A percentile compares a stretch with the other conserved stretches of the same genome.
phyloP scores from a whole-genome alignment of 2,888 invertebrate species.

The Timandra comae region DNA sequence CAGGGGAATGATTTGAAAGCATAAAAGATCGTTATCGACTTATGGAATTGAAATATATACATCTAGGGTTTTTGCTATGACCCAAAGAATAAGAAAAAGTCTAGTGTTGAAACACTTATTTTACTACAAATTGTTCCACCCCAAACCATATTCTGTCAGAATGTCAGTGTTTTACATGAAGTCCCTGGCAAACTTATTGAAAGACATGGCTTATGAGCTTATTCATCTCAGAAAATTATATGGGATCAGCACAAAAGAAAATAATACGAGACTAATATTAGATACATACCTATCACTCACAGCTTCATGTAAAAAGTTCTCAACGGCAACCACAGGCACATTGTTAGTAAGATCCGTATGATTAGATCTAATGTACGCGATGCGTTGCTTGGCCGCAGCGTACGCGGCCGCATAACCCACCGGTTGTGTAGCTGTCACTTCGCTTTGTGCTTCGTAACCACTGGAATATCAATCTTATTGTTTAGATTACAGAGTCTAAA shows the following conservation, averaged over 20 bases:
- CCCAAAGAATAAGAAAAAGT: no score
- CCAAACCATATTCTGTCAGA: no score
- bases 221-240: no score
- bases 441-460: slow-evolving; percentile 78
- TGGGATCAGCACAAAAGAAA: no score
- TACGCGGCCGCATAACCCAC: slow-evolving; percentile 87
- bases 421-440: slow-evolving; percentile 83
- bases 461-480: slow-evolving; percentile 51
- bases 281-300: slow-evolving; percentile 77
- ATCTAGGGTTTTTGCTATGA: neutral
- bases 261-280: no score
- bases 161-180: no score
- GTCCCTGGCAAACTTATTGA: no score
- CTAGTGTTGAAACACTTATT: no score
- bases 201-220: no score
- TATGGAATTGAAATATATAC: no score
- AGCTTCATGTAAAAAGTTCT: slow-evolving; percentile 85
- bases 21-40: neutral
- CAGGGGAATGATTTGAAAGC: neutral
- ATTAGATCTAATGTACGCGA: slow-evolving; percentile 75
- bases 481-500: no score
- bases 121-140: no score
- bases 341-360: slow-evolving; percentile 76
- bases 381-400: slow-evolving; percentile 84
- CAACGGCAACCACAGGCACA: slow-evolving; percentile 83